Conservation (phyloP, 1,140 invertebrate genomes). For the Penaeus chinensis region DNA sequence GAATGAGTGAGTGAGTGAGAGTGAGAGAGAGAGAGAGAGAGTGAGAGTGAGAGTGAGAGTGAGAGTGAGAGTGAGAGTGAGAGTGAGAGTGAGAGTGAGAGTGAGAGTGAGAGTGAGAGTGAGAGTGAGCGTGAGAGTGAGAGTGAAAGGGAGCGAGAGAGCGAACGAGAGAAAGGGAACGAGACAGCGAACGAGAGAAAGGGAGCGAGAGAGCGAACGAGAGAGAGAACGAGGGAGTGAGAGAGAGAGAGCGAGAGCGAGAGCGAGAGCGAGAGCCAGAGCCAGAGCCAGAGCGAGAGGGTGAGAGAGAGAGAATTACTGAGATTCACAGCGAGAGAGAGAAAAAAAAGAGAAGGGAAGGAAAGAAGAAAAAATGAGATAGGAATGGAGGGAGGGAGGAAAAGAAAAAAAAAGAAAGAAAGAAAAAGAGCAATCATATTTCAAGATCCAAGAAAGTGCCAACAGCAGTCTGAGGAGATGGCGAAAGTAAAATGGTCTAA, state of each 20-base stretch:
- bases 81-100: conserved; percentile 24
- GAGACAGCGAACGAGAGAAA: neutral
- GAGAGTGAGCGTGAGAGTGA: neutral
- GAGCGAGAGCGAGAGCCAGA: conserved; percentile 20
- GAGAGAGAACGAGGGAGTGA: neutral
- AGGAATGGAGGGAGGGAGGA: neutral
- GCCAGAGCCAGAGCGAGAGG: neutral
- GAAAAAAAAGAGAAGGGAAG: neutral
- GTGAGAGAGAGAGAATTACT: neutral
- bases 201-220: neutral
- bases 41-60: neutral
- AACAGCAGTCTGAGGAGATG: neutral
- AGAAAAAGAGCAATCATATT: neutral
- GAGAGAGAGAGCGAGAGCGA: conserved; percentile 22
- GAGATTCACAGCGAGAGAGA: neutral
- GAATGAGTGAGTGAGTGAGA: neutral
- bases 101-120: conserved; percentile 21
- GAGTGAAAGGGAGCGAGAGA: neutral
- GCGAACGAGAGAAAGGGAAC: neutral
- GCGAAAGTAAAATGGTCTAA: neutral
- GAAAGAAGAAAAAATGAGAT: neutral
- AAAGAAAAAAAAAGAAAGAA: conserved; percentile 1
- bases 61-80: conserved; percentile 16
- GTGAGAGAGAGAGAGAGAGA: neutral
- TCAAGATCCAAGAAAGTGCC: neutral